Evolutionary conservation across 2,113 vertebrate species (phyloP), one percentile per base, ranked within the genome.

Genomic region (Ictidomys tridecemlineatus): DNA sequence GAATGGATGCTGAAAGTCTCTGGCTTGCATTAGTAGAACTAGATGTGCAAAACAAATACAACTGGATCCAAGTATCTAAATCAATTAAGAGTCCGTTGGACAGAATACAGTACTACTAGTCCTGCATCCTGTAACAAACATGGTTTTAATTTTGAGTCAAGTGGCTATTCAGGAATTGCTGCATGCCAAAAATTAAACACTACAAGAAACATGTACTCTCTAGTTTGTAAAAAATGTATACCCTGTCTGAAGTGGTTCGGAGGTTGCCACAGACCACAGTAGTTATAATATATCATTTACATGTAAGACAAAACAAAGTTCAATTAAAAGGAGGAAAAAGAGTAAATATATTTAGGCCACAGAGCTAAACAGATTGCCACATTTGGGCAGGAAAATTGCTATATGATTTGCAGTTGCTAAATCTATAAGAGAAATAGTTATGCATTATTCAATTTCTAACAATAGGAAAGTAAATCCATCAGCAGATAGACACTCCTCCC

Each of bases 281-380:
- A 67, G 26, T 73, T 63, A 73, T 34, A 94, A 88, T 56, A 93
- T 69, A 34, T 85, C 84, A 95, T 97, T 98, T 82, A 82, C 89
- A 88, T 90, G 80, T 84, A 93, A 94, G 92, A 95, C 39, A 67
- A 95, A 97, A 94, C 78, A 84, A 51, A 89, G 37, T 67, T 84
- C 51, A 78, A 39, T 53, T 67, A 86, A 67, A 67, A 95, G 18
- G 61, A 80, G 42, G 34, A 92, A 30, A 89, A 95, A 77, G 69
- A 85, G n/a, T 77, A 95, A 97, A 65, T 89, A 85, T 86, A 73
- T 96, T 92, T 94, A 96, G 72, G 91, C 32, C 82, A 92, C 12
- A 74, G 72, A 83, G 61, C 56, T 82, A 69, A 94, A 76, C 61
- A 95, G 89, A 96, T 74, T 83, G 78, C 67, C 28, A 85, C 63